Evolutionary conservation across 1,140 invertebrate species (phyloP).

Genomic region (Antheraea mylitta): DNA sequence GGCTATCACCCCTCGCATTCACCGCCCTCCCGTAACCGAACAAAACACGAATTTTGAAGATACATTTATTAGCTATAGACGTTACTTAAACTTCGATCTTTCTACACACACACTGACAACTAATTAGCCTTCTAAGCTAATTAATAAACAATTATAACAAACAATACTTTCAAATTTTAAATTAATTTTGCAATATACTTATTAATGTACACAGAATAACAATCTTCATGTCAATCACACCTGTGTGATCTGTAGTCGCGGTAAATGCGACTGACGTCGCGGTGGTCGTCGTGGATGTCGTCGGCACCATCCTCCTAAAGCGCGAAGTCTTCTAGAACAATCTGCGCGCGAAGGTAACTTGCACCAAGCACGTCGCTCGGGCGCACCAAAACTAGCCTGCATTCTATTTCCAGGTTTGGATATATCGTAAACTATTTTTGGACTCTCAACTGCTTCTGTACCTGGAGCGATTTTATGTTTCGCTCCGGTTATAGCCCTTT

Average conservation of each 20-base stretch:
- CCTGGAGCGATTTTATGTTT: constrained; percentile 61
- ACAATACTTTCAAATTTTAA: not conserved
- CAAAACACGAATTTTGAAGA: constrained; percentile 68
- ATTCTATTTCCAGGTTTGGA: constrained; percentile 66
- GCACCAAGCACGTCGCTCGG: constrained; percentile 47
- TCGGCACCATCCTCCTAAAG: constrained; percentile 43
- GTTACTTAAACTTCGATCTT: constrained; percentile 58
- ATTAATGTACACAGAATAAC: not conserved
- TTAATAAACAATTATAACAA: not conserved
- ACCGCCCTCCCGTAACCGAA: constrained; percentile 51
- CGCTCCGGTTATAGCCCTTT: constrained; percentile 53
- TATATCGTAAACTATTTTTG: constrained; percentile 65
- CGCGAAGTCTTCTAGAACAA: constrained; percentile 43
- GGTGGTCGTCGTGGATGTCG: constrained; percentile 46
- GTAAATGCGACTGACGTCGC: constrained; percentile 42
- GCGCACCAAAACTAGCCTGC: constrained; percentile 59
- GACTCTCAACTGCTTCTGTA: constrained; percentile 50
- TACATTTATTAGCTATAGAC: constrained; percentile 70
- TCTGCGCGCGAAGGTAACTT: constrained; percentile 44
- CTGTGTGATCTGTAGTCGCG: constrained; percentile 65
- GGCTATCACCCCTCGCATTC: constrained; percentile 33
- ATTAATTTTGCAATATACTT: not conserved
- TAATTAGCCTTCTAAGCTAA: constrained; percentile 1
- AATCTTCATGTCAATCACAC: constrained; percentile 45
- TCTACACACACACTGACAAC: constrained; percentile 29